Evolutionary conservation across 1,140 invertebrate genomes (phyloP), one percentile per base, ranked within the genome.

Genomic region (Stratiolaelaps scimitus): DNA sequence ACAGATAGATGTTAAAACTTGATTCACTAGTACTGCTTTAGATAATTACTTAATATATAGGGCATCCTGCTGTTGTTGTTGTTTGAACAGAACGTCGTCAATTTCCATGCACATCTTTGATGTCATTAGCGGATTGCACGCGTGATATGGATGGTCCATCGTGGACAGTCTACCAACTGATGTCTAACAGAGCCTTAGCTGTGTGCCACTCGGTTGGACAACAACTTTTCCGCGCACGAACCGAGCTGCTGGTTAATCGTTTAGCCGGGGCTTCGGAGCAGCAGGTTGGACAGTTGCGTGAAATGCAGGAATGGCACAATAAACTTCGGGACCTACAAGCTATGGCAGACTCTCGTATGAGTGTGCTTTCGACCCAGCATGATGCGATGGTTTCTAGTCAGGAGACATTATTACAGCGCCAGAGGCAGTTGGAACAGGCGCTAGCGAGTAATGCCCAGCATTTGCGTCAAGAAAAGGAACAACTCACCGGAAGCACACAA

Each of bases 81-180:
- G 15, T n/a, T 60, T 26, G 15, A 5, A 17, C 23, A 60, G 53
- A 15, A 29, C 17, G 53, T 0, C 53, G 26, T 19, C 53, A 60
- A 23, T 60, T 60, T 10, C 53, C 53, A 29, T 60, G 53, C 23
- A 69, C 65, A 64, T 65, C 56, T 26, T 72, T 67, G 29, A 69
- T 82, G 81, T 74, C 76, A 13, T 68, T 83, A 44, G 77, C 75
- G 70, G 80, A 83, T 60, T 86, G 84, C 72, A 86, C 83, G 17
- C 78, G 72, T 7, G 72, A 78, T 19, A 86, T 86, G 83, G 82
- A 84, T 74, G 72, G 79, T 29, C 81, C 83, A 70, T 82, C 80
- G 29, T 85, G 84, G 84, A 85, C 84, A 73, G 80, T 81, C 6
- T 86, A 85, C 71, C 83, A 84, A 72, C 77, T 85, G 65, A 82